phyloP scores from a whole-genome alignment of 2,113 vertebrate species.

The Ammodytes marinus region DNA sequence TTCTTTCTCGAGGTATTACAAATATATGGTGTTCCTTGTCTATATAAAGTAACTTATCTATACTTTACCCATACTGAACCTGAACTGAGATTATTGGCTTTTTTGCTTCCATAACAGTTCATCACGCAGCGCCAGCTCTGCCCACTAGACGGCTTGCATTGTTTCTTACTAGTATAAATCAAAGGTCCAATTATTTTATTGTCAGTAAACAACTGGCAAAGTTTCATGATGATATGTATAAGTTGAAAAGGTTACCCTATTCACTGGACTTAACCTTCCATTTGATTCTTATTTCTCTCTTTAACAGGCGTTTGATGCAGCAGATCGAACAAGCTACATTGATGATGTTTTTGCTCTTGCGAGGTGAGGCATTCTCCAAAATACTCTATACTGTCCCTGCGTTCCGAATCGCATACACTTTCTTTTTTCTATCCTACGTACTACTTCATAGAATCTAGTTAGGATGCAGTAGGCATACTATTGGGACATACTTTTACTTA shows the following conservation, averaged over 20 bases:
- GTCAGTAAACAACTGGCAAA: too few relatives aligned
- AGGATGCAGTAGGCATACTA: too few relatives aligned
- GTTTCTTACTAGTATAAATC: too few relatives aligned
- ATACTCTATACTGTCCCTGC: background rate
- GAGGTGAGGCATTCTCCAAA: conserved; percentile 81
- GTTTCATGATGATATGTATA: too few relatives aligned
- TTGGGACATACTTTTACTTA: too few relatives aligned
- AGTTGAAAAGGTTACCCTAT: too few relatives aligned
- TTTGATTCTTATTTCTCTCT: background rate
- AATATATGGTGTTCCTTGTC: background rate
- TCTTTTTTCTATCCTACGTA: too few relatives aligned
- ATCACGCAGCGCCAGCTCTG: too few relatives aligned
- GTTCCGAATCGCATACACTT: too few relatives aligned
- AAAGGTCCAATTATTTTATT: too few relatives aligned
- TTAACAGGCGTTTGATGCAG: conserved; percentile 82
- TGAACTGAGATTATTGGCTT: background rate
- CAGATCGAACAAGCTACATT: conserved; percentile 85
- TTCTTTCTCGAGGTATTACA: background rate
- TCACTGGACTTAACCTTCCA: background rate
- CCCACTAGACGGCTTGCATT: too few relatives aligned
- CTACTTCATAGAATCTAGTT: too few relatives aligned
- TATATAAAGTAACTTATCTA: background rate
- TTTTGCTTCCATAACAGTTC: background rate
- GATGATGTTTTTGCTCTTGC: conserved; percentile 90
- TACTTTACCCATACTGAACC: background rate